These are phyloP conservation scores for Eupithecia vulgata DNA, from an alignment of 2,888 invertebrate genomes.

Conservation along the genomic window DNA sequence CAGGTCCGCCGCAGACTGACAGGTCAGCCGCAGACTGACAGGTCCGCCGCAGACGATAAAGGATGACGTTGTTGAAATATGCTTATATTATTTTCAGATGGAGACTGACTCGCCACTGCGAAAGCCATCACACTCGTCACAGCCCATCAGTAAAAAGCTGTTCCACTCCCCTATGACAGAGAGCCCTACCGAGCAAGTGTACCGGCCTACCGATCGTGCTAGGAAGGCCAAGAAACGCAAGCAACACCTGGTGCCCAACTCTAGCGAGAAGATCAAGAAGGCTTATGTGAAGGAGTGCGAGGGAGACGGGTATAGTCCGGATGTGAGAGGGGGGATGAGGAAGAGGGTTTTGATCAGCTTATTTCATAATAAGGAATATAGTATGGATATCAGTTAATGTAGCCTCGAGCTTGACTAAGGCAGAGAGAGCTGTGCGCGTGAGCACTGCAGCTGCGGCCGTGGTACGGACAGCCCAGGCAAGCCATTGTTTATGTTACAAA, in stretches of 20 bases:
- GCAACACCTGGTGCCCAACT: slow-evolving; percentile 61
- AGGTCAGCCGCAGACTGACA: too few species aligned
- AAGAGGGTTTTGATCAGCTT: slow-evolving; percentile 67
- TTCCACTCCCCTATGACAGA: slow-evolving; percentile 68
- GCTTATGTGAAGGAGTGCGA: slow-evolving; percentile 68
- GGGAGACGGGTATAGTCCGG: slow-evolving; percentile 61
- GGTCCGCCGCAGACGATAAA: too few species aligned
- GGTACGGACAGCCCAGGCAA: not conserved
- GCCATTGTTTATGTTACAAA: not conserved
- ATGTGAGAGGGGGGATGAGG: slow-evolving; percentile 61
- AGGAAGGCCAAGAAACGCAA: slow-evolving; percentile 65
- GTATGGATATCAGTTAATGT: slow-evolving; percentile 59
- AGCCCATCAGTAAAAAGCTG: slow-evolving; percentile 70
- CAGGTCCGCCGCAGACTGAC: too few species aligned
- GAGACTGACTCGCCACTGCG: slow-evolving; percentile 70
- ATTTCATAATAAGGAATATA: slow-evolving; percentile 72
- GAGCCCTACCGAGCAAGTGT: slow-evolving; percentile 47
- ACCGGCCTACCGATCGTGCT: slow-evolving; percentile 34
- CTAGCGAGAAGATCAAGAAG: slow-evolving; percentile 62
- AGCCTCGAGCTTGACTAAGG: not conserved
- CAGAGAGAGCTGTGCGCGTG: not conserved
- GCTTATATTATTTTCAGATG: slow-evolving; percentile 66
- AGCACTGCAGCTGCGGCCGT: not conserved
- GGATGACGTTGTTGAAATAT: too few species aligned
- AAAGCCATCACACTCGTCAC: slow-evolving; percentile 62